phyloP scores from a whole-genome alignment of 2,888 invertebrate genomes.

The Parochlus steinenii region DNA sequence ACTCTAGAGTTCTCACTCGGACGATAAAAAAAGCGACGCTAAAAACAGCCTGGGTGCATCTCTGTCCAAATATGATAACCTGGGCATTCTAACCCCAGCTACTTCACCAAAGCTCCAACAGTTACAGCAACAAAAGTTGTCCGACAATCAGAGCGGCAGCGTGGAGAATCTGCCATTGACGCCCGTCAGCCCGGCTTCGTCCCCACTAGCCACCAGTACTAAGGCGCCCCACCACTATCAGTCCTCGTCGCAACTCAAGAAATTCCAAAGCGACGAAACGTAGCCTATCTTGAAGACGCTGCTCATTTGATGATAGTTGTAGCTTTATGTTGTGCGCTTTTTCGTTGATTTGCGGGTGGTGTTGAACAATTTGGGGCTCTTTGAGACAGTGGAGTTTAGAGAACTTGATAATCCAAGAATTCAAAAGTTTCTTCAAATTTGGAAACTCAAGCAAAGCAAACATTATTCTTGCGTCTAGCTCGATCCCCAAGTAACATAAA shows the following conservation, averaged over 20 bases:
- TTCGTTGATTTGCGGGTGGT: no score
- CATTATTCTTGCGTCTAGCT: no score
- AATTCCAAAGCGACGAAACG: constrained; percentile 24
- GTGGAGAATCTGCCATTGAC: constrained; percentile 10
- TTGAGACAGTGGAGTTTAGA: no score
- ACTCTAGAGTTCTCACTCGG: no score
- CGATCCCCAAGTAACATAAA: no score
- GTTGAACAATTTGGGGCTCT: no score
- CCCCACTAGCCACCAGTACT: constrained; percentile 16
- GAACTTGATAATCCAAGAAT: no score
- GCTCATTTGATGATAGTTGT: constrained; percentile 26
- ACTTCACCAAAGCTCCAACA: constrained; percentile 31
- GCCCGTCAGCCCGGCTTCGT: constrained; percentile 13
- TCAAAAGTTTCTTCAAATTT: no score
- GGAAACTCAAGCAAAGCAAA: no score
- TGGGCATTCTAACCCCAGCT: constrained; percentile 35
- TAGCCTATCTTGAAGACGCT: constrained; percentile 33
- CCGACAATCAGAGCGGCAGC: constrained; percentile 17
- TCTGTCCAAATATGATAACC: no score
- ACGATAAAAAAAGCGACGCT: constrained; percentile 4
- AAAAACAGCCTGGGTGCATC: constrained; percentile 4
- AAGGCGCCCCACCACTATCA: no score
- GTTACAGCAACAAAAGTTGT: constrained; percentile 19
- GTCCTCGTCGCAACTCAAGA: constrained; percentile 14
- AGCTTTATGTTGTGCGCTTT: no score